Evolutionary conservation across 1,140 invertebrate genomes (phyloP).

Genomic region (Tetramorium parvispinum): DNA sequence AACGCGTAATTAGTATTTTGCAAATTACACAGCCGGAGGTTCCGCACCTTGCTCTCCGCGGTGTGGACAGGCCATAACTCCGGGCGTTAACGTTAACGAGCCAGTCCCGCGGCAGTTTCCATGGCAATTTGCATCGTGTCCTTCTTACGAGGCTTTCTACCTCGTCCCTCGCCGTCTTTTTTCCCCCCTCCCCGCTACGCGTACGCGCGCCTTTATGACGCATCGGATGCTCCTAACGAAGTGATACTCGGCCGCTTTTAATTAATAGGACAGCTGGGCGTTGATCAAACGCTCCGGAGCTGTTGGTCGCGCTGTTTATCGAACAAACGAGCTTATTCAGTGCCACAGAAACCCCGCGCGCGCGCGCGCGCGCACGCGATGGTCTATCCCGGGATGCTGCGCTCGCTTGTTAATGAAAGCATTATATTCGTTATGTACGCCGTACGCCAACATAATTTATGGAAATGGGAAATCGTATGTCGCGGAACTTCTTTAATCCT

Average conservation of each 20-base stretch:
- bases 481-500: conserved; percentile 41
- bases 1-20: conserved; percentile 62
- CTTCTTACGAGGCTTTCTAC: conserved; percentile 40
- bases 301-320: conserved; percentile 62
- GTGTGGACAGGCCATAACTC: conserved; percentile 48
- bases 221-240: conserved; percentile 70
- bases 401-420: conserved; percentile 64
- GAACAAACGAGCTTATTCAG: conserved; percentile 75
- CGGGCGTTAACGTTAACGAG: conserved; percentile 67
- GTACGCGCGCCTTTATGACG: conserved; percentile 65
- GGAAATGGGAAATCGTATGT: conserved; percentile 54
- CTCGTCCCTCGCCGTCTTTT: not conserved
- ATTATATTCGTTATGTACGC: conserved; percentile 62
- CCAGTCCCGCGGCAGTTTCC: conserved; percentile 51
- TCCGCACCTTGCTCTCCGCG: conserved; percentile 17
- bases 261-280: conserved; percentile 70
- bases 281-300: conserved; percentile 71
- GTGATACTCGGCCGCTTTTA: conserved; percentile 70
- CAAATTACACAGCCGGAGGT: conserved; percentile 56
- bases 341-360: conserved; percentile 47
- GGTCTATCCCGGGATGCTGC: conserved; percentile 40
- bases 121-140: conserved; percentile 64
- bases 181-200: not conserved
- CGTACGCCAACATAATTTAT: conserved; percentile 57
- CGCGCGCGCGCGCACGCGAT: not conserved